Conservation (phyloP, 2,113 vertebrate species). For the Poeciliopsis retropinna region DNA sequence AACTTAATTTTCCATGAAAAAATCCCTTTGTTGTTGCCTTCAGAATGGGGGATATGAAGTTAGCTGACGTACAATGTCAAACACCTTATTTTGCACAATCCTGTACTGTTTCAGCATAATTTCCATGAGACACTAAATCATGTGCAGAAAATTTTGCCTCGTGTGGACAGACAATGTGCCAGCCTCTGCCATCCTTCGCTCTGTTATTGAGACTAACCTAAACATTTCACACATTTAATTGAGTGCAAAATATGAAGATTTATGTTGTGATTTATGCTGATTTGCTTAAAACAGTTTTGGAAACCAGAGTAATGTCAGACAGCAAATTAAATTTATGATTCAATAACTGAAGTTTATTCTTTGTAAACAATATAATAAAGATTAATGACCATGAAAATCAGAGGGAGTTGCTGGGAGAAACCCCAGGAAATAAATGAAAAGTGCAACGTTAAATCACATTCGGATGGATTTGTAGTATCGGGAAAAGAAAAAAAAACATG, state of each 20-base stretch:
- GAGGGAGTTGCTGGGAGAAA: background rate
- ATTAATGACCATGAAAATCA: background rate
- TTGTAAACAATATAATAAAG: background rate
- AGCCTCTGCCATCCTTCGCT: background rate
- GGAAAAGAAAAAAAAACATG: too few species aligned
- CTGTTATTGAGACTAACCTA: background rate
- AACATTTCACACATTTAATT: background rate
- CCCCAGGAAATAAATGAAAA: background rate
- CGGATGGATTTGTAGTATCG: background rate
- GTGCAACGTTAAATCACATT: background rate
- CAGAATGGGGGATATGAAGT: background rate
- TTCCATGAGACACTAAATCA: background rate
- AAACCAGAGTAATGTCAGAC: background rate
- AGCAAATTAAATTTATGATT: background rate
- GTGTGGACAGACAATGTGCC: background rate
- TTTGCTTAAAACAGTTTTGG: background rate
- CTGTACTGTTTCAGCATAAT: background rate
- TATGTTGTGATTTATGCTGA: background rate
- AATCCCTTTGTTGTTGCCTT: background rate
- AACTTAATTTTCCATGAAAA: background rate
- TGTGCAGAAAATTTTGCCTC: background rate
- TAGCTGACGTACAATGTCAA: background rate
- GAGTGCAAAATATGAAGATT: background rate
- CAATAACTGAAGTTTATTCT: background rate
- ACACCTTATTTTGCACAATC: background rate